A percentile compares a stretch with the other conserved stretches of the same genome.
Evolutionary conservation across 2,113 vertebrate genomes (phyloP).

Genomic region (Caloenas nicobarica): DNA sequence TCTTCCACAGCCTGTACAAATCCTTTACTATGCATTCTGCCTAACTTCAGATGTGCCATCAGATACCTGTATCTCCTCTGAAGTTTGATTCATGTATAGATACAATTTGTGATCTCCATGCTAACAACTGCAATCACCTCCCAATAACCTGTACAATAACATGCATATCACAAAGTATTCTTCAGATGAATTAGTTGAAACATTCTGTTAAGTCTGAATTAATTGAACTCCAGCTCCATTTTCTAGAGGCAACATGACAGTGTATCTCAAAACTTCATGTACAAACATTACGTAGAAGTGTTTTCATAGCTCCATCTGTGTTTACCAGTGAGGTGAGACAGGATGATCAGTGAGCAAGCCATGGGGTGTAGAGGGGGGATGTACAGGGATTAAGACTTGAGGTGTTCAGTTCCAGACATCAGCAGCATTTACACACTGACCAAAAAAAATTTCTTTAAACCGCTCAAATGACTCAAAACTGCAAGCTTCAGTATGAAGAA

Average conservation of each 20-base stretch:
- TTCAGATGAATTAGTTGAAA: neutral
- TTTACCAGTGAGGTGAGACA: neutral
- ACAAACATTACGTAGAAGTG: neutral
- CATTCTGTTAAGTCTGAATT: neutral
- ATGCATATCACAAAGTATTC: neutral
- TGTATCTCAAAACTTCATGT: neutral
- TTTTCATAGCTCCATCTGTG: neutral
- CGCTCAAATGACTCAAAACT: neutral
- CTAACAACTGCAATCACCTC: neutral
- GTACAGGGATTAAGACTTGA: neutral
- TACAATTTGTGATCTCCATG: neutral
- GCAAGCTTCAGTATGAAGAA: neutral
- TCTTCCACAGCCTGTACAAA: neutral
- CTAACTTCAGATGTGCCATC: neutral
- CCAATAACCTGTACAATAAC: neutral
- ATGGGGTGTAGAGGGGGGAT: rapidly evolving
- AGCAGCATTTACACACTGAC: neutral
- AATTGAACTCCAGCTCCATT: neutral
- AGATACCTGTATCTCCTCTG: neutral
- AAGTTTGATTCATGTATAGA: neutral
- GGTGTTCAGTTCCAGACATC: neutral
- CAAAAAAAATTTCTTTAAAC: neutral
- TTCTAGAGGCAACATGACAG: neutral
- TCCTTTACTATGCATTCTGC: neutral
- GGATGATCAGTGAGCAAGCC: neutral